Base-by-base conservation (phyloP, 2,888 invertebrate genomes). In the Apodemia hepburni region DNA sequence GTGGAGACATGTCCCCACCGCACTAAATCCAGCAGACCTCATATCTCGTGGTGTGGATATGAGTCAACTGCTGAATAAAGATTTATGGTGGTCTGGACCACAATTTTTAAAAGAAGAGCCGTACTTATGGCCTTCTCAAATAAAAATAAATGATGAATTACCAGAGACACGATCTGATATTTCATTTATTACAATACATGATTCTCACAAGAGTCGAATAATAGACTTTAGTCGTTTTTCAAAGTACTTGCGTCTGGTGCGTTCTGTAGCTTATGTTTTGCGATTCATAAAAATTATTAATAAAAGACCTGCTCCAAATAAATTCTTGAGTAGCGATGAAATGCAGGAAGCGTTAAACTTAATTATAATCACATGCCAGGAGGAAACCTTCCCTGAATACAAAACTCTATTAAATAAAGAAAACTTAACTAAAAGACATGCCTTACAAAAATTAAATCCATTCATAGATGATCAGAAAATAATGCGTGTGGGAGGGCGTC, bases 381-480 rank as follows among this genome's bases (percentile, higher is more conserved):
- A 33, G 9, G 33, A 33, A 7, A 33, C 33, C 22, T 42, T 42
- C 15, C 6, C 42, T 12, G 42, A 42, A 15, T 42, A 42, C n/a
- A 42, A n/a, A 42, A 12, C 6, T 5, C 5, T 42, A 15, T 6
- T 42, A 15, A 15, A 42, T 15, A 58, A 47, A 9, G 49, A 29
- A 64, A 35, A 15, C 15, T 33, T 61, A 11, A 11, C 51, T 45
- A 63, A 33, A 8, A 42, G 42, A 12, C 17, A 17, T n/a, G 15
- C 42, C 12, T 27, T 60, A 47, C 18, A 4, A 2, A 63, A 63
- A 47, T 57, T 60, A 11, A 60, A 60, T 58, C 3, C 58, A 12
- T 64, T 64, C 59, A 1, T 64, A 2, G 58, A 64, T 51, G 45
- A 58, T 9, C 22, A 58, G n/a, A 61, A 58, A 12, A 33, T 64